Conservation (phyloP, 2,797 vertebrate genomes). For the Bradypodion pumilum region DNA sequence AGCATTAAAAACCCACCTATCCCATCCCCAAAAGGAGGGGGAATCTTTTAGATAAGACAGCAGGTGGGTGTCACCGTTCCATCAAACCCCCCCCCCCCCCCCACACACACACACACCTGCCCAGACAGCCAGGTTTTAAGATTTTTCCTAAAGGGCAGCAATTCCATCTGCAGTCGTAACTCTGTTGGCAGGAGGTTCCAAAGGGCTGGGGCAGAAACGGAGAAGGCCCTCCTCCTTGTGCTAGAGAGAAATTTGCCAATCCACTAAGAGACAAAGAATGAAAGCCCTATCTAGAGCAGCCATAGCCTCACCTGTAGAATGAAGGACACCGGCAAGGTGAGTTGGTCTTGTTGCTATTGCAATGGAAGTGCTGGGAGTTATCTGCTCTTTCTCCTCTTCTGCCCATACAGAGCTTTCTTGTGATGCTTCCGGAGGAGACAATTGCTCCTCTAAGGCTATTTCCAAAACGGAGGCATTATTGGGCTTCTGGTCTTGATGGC, state of each 20-base stretch:
- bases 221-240: too few species aligned
- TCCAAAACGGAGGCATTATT: accelerated
- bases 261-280: not conserved
- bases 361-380: not conserved
- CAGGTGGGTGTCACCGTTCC: too few species aligned
- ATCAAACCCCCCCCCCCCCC: too few species aligned
- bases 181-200: too few species aligned
- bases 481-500: not conserved
- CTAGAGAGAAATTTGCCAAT: not conserved
- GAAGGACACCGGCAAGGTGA: not conserved
- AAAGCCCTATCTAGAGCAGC: not conserved
- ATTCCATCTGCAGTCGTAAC: too few species aligned
- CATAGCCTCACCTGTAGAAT: conserved; percentile 59
- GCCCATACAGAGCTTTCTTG: accelerated
- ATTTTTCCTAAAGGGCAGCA: too few species aligned
- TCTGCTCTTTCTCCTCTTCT: not conserved
- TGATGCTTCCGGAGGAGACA: not conserved
- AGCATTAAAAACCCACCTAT: too few species aligned
- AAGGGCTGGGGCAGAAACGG: too few species aligned
- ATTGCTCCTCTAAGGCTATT: not conserved
- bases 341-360: not conserved
- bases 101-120: too few species aligned
- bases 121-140: too few species aligned
- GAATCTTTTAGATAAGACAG: too few species aligned
- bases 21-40: too few species aligned